Evolutionary conservation across 2,797 vertebrate genomes (phyloP).

Genomic region (Ctenosaura bakeri): DNA sequence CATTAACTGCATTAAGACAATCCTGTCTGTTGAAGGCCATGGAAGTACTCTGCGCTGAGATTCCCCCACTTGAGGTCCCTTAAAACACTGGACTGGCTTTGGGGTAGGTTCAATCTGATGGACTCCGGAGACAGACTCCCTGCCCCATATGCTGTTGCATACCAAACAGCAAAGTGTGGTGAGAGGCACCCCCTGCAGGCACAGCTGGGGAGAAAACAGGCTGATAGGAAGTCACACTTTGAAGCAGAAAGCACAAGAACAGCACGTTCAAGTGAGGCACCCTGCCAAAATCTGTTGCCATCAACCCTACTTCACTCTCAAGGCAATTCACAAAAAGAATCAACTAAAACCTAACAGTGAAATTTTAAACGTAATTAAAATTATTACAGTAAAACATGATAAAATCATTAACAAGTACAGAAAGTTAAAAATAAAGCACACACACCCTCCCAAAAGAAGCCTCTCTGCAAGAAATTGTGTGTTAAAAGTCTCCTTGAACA

Average conservation of each 20-base stretch:
- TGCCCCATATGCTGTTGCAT: neutral
- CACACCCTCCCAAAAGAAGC: too few relatives aligned
- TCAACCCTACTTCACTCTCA: neutral
- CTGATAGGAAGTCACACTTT: neutral
- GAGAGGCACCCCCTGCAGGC: neutral
- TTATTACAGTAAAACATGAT: too few relatives aligned
- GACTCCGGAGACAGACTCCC: too few relatives aligned
- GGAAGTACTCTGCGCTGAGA: neutral
- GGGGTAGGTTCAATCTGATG: too few relatives aligned
- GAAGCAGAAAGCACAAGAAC: neutral
- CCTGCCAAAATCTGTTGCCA: neutral
- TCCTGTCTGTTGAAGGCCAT: neutral
- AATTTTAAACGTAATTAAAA: too few relatives aligned
- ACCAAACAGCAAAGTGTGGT: neutral
- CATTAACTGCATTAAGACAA: neutral
- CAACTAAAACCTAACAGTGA: too few relatives aligned
- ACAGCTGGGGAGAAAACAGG: too few relatives aligned
- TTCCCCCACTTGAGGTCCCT: neutral
- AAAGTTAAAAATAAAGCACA: too few relatives aligned
- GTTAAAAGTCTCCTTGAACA: too few relatives aligned
- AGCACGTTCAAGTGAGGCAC: neutral
- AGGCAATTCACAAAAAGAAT: too few relatives aligned
- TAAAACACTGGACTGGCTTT: neutral
- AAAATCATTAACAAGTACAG: too few relatives aligned
- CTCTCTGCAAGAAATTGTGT: too few relatives aligned